phyloP scores from a whole-genome alignment of 1,140 invertebrate species.

The Ptiloglossa arizonensis region DNA sequence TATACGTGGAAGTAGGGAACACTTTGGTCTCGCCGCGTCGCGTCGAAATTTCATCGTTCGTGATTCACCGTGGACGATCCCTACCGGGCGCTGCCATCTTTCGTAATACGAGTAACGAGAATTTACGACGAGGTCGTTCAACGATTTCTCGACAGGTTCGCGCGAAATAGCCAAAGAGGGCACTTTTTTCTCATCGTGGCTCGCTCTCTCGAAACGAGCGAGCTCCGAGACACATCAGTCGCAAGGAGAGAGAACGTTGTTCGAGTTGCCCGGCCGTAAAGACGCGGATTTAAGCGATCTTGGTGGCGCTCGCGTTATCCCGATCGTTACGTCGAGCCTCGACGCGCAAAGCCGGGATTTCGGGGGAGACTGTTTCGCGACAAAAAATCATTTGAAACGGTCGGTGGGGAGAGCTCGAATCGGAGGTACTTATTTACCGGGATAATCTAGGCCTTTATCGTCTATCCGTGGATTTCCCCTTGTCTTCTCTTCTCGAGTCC shows the following conservation, averaged over 20 bases:
- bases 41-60: not conserved
- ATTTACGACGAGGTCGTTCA: not conserved
- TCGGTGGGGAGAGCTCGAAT: not conserved
- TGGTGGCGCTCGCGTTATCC: conserved; percentile 12
- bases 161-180: not conserved
- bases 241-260: not conserved
- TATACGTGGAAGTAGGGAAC: too few relatives aligned
- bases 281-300: conserved; percentile 2
- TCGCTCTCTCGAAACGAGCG: not conserved
- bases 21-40: too few relatives aligned
- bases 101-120: not conserved
- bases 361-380: not conserved
- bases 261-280: not conserved
- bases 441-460: conserved; percentile 10
- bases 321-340: conserved; percentile 6
- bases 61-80: not conserved
- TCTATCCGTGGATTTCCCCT: not conserved
- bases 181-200: not conserved
- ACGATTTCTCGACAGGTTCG: not conserved
- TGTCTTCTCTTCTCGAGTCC: not conserved
- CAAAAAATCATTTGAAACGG: conserved; percentile 1
- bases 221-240: not conserved
- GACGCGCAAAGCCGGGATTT: not conserved
- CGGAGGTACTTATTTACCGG: conserved; percentile 23
- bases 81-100: too few relatives aligned